Conservation (phyloP, 1,140 invertebrate species). For the Eurytemora carolleeae region DNA sequence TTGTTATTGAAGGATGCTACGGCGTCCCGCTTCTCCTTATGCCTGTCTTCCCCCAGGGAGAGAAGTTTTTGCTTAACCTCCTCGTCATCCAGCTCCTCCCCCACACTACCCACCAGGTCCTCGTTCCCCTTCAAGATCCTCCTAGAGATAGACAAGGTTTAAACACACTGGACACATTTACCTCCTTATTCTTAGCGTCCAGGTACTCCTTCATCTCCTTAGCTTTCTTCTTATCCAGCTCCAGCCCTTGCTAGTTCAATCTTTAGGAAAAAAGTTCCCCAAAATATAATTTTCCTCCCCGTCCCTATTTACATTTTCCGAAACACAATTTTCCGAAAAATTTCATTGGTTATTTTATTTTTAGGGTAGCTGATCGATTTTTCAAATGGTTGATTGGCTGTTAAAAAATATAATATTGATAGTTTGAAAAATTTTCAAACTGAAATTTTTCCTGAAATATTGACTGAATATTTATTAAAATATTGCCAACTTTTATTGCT, state of each 20-base stretch:
- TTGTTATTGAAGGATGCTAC: neutral
- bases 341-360: no score
- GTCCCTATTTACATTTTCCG: no score
- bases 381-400: no score
- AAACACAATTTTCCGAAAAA: no score
- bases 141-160: neutral
- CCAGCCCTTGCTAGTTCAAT: neutral
- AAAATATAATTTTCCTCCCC: neutral
- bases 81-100: neutral
- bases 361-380: no score
- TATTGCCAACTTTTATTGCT: no score
- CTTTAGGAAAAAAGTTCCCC: neutral
- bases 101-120: neutral
- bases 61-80: neutral
- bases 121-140: neutral
- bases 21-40: neutral
- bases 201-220: conserved; percentile 10
- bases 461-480: no score
- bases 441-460: no score
- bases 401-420: no score
- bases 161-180: neutral
- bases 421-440: no score
- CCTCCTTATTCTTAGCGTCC: conserved; percentile 10
- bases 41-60: neutral
- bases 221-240: neutral